Percentiles rank a stretch among this genome's conserved stretches.
phyloP scores from a whole-genome alignment of 2,113 vertebrate genomes.

The Limanda limanda region DNA sequence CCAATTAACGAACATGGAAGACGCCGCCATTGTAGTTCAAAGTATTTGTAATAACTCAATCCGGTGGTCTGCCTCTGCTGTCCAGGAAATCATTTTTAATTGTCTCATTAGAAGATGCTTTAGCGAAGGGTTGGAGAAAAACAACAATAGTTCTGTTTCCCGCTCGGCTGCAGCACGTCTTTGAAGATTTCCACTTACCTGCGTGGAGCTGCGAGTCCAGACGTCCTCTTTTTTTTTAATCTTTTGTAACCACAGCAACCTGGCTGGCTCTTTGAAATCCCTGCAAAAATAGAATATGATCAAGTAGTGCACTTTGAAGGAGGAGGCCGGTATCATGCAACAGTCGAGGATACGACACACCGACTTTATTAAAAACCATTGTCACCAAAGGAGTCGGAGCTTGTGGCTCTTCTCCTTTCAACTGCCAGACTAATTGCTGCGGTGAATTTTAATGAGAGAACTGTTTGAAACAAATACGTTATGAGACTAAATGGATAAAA shows the following conservation, averaged over 20 bases:
- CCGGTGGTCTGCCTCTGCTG: constrained; percentile 65
- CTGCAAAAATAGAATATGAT: constrained; percentile 69
- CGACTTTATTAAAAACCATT: constrained; percentile 69
- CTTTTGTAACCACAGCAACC: constrained; percentile 74
- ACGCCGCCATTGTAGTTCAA: constrained; percentile 63
- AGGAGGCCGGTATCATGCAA: constrained; percentile 44
- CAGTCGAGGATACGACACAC: constrained; percentile 53
- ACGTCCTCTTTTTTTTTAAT: constrained; percentile 29
- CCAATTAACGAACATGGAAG: constrained; percentile 77
- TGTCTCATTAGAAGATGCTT: constrained; percentile 76
- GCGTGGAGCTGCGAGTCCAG: constrained; percentile 61
- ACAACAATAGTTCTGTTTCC: constrained; percentile 70
- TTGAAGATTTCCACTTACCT: constrained; percentile 75
- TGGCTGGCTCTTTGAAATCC: constrained; percentile 69
- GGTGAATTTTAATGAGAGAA: constrained; percentile 65
- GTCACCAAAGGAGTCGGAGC: constrained; percentile 49
- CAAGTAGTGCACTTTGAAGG: constrained; percentile 66
- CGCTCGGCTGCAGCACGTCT: constrained; percentile 55
- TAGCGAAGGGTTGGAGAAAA: constrained; percentile 59
- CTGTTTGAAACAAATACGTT: constrained; percentile 40
- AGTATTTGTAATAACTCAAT: constrained; percentile 73
- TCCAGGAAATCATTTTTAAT: constrained; percentile 79
- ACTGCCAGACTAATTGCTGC: constrained; percentile 63
- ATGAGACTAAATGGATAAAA: constrained; percentile 14
- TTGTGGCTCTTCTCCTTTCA: constrained; percentile 45